These are phyloP conservation scores for Epizoanthus scotinus DNA, from an alignment of 92 coral and sea anemone species.

Conservation along the genomic window DNA sequence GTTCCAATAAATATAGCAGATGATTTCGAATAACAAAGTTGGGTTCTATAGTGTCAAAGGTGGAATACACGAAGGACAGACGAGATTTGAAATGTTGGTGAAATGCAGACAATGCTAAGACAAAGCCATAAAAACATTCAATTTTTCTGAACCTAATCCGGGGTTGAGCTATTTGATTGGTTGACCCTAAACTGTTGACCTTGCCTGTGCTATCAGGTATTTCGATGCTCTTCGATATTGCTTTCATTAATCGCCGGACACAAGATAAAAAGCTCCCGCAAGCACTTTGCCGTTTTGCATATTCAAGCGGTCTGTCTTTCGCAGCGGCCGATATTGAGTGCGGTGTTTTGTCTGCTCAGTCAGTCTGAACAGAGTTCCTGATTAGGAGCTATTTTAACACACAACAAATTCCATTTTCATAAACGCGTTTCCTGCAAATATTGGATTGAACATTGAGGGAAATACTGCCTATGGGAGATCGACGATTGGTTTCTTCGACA, in stretches of 20 bases:
- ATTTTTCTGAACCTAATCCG: neutral
- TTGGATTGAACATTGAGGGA: neutral
- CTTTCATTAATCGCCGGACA: constrained; percentile 2
- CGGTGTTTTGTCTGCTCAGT: neutral
- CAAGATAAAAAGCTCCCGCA: constrained; percentile 4
- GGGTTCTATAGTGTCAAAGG: too few species aligned
- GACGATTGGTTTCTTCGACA: neutral
- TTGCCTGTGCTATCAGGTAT: constrained; percentile 14
- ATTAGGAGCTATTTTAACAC: constrained; percentile 1
- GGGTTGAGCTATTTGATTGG: constrained; percentile 21
- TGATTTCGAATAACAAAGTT: too few species aligned
- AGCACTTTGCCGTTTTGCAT: constrained; percentile 15
- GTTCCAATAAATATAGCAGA: too few species aligned
- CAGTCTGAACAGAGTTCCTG: neutral
- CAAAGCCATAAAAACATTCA: neutral
- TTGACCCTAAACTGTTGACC: constrained; percentile 23
- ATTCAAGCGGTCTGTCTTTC: neutral
- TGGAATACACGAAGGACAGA: too few species aligned
- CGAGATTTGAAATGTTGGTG: too few species aligned
- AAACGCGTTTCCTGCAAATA: neutral
- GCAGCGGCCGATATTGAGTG: constrained; percentile 5
- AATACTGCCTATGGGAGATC: neutral
- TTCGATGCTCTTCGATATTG: constrained; percentile 25
- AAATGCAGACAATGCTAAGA: neutral
- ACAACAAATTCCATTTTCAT: neutral